Evolutionary conservation across 2,797 vertebrate species (phyloP), one percentile per base, ranked within the genome.

Genomic region (Dromococcyx pavoninus): DNA sequence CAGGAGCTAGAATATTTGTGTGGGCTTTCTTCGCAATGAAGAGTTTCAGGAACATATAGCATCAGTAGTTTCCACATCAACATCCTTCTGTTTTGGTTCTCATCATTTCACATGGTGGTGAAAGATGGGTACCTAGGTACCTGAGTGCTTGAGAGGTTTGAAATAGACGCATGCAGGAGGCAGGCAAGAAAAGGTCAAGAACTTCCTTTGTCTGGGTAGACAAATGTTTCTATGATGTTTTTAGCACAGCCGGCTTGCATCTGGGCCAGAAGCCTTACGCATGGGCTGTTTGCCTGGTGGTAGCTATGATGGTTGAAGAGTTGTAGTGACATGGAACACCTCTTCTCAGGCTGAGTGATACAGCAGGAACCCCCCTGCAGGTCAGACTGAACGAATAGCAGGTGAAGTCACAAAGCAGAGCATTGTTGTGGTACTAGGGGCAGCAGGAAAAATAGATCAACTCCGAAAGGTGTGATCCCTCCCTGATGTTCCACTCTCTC

Each of bases 271-370:
- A 94, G 60, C 32, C 16, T 60, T 76, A 12, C 4, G 1, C 0
- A 0, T 25, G 39, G 27, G 39, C 58, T 69, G 8, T 43, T 86
- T 69, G 64, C 64, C 51, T 73, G 9, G 35, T 30, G 69, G 39
- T 70, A 44, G 35, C 33, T 81, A 54, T 58, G 58, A 28, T 70
- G 39, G 58, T 71, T 48, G 53, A 48, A 82, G n/a, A 9, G 17
- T 43, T 2, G 0, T 48, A 43, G 58, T 0, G 3, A 84, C 35
- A 51, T 37, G 33, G 39, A 72, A 25, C 2, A 3, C 35, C 18
- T 74, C 28, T 39, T 76, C 56, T 91, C 61, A 73, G 46, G 35
- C 46, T 54, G 65, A 86, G 24, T 5, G 4, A 33, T 58, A 37
- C 5, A 43, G 44, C 0, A 0, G 66, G 28, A 81, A 43, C 56